These are phyloP conservation scores for Rattus rattus DNA, from an alignment of 2,113 vertebrate genomes.

Conservation along the genomic window DNA sequence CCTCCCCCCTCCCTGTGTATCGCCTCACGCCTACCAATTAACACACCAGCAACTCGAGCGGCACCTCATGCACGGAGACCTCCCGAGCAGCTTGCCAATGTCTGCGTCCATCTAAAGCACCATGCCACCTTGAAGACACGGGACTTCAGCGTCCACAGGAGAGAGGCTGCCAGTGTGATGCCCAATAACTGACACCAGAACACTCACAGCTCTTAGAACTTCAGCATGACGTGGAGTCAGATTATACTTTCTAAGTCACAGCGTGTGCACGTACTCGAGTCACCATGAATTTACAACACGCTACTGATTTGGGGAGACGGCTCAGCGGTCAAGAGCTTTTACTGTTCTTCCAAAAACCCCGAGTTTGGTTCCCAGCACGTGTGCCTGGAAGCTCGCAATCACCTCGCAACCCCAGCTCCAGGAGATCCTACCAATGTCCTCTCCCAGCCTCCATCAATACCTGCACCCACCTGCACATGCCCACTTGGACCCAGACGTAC, in stretches of 20 bases:
- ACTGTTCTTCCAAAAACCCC: background rate
- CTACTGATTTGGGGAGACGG: background rate
- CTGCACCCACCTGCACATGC: background rate
- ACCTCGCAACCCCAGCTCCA: background rate
- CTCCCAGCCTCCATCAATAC: background rate
- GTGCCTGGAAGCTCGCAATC: background rate
- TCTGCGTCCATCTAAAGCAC: background rate
- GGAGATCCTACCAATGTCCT: background rate
- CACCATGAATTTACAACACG: background rate
- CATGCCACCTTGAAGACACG: background rate
- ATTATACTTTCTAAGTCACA: background rate
- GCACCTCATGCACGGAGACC: fast-evolving
- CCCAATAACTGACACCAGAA: background rate
- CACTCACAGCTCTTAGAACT: background rate
- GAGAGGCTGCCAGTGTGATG: background rate
- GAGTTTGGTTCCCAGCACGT: background rate
- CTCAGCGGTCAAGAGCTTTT: background rate
- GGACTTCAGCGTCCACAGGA: background rate
- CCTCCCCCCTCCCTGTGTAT: background rate
- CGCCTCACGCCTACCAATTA: no score
- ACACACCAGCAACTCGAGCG: background rate
- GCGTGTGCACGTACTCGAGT: background rate
- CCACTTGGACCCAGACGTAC: no score
- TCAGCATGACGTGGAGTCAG: background rate
- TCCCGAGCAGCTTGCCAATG: background rate